Base-by-base conservation (phyloP, 2,113 vertebrate genomes). In the Centropus bengalensis region DNA sequence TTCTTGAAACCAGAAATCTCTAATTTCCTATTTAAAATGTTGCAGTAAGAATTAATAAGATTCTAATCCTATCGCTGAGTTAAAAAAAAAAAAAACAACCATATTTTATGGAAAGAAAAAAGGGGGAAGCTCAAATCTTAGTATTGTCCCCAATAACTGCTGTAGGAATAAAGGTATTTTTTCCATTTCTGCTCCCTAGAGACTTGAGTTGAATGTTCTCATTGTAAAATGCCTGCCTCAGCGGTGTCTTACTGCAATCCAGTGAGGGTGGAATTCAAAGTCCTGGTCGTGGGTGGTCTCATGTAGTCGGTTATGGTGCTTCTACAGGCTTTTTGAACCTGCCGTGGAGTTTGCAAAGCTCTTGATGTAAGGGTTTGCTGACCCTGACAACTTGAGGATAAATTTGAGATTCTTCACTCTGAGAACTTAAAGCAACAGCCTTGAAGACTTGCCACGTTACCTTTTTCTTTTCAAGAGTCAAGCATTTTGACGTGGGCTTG, bases 41-140 rank as follows among this genome's bases (percentile, higher is more conserved):
- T 38, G 17, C 23, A 67, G n/a, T 22, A 69, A 75, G 15, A 76
- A 69, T 45, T 66, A 88, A 54, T 27, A 45, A 18, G 44, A 12
- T 62, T 73, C 21, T 27, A 64, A 62, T 68, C 12, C 10, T 2
- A 36, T 36, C 52, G 3, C 9, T 60, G 33, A 51, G 82, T 18
- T 1, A 7, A 32, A 14, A 38, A 40, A 36, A 40, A 12, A 55
- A 36, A 55, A 42, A 47, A 16, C 30, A 3, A n/a, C n/a, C n/a
- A 6, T 32, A 20, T 16, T 26, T 49, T 23, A 33, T 52, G 32
- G 42, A 40, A 58, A 36, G 17, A 45, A 13, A 9, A 1, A 9
- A 27, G 16, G 8, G 0, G 1, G 4, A 68, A 3, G 8, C 36
- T 47, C 5, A 19, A 9, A 26, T 71, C 14, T 68, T 79, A 10